Evolutionary conservation across 2,113 vertebrate species (phyloP), one percentile per base, ranked within the genome.

Genomic region (Aythya baeri): DNA sequence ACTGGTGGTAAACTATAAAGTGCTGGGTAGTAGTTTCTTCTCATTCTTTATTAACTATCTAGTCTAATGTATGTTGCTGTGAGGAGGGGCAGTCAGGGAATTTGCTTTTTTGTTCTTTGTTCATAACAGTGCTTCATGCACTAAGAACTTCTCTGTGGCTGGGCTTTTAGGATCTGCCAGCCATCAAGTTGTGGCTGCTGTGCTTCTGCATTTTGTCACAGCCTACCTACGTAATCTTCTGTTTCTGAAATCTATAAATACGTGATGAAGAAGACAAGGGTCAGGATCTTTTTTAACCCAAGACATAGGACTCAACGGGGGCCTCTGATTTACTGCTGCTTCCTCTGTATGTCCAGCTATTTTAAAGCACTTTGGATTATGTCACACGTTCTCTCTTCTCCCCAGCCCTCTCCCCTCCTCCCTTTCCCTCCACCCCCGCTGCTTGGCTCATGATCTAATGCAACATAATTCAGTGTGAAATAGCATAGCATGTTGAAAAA

Each of bases 1-100:
- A 94, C 41, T 27, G 52, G 38, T 58, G 46, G 22, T 71, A 82
- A 94, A 94, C 96, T 91, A 93, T 85, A 58, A 86, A 94, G 70
- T 83, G 25, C 20, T 80, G 44, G 16, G 9, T 74, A 74, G 62
- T 62, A 84, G 49, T 14, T 89, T 93, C 92, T 91, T 92, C 43
- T 79, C 65, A 75, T 84, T 78, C 31, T 81, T 93, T 86, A 67
- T 74, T 90, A 91, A 75, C 55, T 13, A 1, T 76, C 43, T 67
- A 57, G 49, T 75, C 41, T 66, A 81, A 74, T 20, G 20, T 14
- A 21, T 46, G 32, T 65, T 89, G 43, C n/a, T 59, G 44, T 21
- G 17, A 70, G 14, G 20, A 21, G 34, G 32, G 17, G 13, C 26
- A 91, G 54, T 63, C 36, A 65, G 18, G 7, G 14, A 55, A 63